Evolutionary conservation across 1,140 invertebrate genomes (phyloP).

Genomic region (Drosophila trapezifrons): DNA sequence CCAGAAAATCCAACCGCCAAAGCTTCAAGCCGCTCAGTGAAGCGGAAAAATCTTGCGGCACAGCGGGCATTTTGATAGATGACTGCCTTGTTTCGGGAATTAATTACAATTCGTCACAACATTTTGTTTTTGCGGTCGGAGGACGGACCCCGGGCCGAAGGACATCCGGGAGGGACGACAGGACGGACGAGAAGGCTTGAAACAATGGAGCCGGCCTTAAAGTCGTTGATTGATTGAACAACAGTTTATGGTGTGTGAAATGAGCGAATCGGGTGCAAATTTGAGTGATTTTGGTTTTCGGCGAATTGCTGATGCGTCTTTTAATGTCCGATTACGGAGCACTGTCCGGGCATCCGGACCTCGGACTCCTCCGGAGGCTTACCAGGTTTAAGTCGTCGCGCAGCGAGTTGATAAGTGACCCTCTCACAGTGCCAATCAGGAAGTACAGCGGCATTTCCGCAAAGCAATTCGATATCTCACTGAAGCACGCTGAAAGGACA

Average conservation of each 20-base stretch:
- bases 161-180: conserved; percentile 10
- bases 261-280: conserved; percentile 76
- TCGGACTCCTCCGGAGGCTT: conserved; percentile 47
- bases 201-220: conserved; percentile 61
- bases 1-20: conserved; percentile 24
- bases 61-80: conserved; percentile 80
- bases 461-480: conserved; percentile 85
- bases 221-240: conserved; percentile 78
- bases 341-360: neutral
- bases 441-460: conserved; percentile 88
- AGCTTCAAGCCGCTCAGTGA: conserved; percentile 47
- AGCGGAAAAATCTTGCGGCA: conserved; percentile 78
- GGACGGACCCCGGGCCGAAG: conserved; percentile 33
- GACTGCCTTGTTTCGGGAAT: conserved; percentile 83
- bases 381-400: conserved; percentile 82
- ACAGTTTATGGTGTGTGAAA: conserved; percentile 80
- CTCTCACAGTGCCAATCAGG: conserved; percentile 86
- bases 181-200: conserved; percentile 42
- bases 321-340: conserved; percentile 46
- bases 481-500: conserved; percentile 76
- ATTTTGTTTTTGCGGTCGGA: conserved; percentile 78
- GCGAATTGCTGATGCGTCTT: conserved; percentile 52
- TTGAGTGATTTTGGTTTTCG: conserved; percentile 68
- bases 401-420: conserved; percentile 86
- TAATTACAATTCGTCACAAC: conserved; percentile 84